Conservation (phyloP, 2,888 invertebrate genomes). For the Cerastis leucographa region DNA sequence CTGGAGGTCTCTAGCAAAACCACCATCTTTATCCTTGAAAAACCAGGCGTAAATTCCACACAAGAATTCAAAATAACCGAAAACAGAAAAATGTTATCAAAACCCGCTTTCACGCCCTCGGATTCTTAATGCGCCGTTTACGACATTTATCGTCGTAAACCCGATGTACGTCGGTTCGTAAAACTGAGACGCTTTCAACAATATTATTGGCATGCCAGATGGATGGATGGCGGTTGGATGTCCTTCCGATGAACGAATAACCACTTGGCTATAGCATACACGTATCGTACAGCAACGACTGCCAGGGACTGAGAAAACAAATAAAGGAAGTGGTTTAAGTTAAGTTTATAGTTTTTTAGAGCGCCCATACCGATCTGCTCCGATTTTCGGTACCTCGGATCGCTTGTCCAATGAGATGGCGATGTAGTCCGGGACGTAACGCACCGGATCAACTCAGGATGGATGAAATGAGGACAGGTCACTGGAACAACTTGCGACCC, state of each 20-base stretch:
- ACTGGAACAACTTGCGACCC: too few relatives aligned
- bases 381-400: too few relatives aligned
- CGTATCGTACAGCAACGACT: not conserved
- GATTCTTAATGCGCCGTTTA: constrained; percentile 41
- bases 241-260: not conserved
- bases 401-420: too few relatives aligned
- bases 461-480: too few relatives aligned
- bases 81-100: constrained; percentile 38
- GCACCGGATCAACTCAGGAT: too few relatives aligned
- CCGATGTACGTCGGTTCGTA: constrained; percentile 38
- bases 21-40: not conserved
- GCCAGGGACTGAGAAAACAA: not conserved
- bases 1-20: too few relatives aligned
- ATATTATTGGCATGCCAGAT: constrained; percentile 44
- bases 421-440: too few relatives aligned
- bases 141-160: constrained; percentile 51
- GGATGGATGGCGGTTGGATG: constrained; percentile 4
- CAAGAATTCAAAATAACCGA: constrained; percentile 7
- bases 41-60: not conserved
- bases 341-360: too few relatives aligned
- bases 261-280: not conserved
- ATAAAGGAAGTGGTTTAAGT: not conserved
- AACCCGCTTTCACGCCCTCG: constrained; percentile 9
- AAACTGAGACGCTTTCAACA: constrained; percentile 38
- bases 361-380: too few relatives aligned